These are phyloP conservation scores for Hipposideros larvatus DNA, from an alignment of 2,797 vertebrate species.

Conservation along the genomic window DNA sequence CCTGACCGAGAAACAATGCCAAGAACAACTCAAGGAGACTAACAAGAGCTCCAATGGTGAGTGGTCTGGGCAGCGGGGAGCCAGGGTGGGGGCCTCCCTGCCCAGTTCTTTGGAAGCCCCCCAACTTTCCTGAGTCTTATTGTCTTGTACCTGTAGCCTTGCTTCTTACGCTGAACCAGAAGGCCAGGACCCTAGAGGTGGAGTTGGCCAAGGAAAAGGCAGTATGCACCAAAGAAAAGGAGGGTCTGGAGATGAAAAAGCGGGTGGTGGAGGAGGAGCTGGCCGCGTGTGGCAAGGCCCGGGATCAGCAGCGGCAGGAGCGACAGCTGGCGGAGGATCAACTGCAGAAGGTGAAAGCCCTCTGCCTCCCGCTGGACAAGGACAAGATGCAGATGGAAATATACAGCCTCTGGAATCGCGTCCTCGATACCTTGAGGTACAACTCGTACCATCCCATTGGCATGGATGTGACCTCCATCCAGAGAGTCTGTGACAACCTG, in stretches of 20 bases:
- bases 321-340: neutral
- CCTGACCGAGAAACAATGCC: conserved; percentile 21
- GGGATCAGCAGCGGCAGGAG: neutral
- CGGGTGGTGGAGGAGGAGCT: neutral
- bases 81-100: accelerated
- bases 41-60: conserved; percentile 67
- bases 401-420: neutral
- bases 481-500: conserved; percentile 74
- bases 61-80: accelerated
- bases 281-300: neutral
- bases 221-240: conserved; percentile 52
- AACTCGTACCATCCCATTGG: neutral
- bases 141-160: neutral
- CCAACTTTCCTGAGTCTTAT: neutral
- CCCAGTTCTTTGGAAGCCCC: neutral
- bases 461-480: conserved; percentile 63
- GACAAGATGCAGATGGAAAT: neutral
- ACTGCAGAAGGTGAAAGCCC: neutral
- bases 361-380: conserved; percentile 53
- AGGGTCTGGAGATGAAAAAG: neutral
- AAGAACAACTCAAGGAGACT: neutral
- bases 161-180: neutral
- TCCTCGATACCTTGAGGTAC: neutral
- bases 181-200: conserved; percentile 7
- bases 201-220: conserved; percentile 60